phyloP scores from a whole-genome alignment of 2,113 vertebrate species.

The Loxodonta africana region DNA sequence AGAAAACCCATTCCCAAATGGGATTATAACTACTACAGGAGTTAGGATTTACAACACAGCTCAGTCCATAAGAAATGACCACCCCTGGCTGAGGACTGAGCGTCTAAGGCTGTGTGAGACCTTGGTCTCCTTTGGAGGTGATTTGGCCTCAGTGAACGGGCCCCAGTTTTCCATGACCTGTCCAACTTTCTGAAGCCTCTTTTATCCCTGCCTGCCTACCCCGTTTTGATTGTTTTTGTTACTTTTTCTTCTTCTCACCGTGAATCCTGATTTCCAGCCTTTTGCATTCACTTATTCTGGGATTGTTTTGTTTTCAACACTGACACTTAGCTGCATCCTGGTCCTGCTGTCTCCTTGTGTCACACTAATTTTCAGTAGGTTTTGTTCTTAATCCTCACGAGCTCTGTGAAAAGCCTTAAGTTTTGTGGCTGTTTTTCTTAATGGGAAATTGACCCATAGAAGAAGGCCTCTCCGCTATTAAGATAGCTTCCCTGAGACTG shows the following conservation, averaged over 20 bases:
- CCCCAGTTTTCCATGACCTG: not conserved
- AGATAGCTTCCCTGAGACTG: not conserved
- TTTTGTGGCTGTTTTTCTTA: not conserved
- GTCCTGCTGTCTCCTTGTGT: not conserved
- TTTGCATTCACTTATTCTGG: not conserved
- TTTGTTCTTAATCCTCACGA: not conserved
- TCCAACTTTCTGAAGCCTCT: not conserved
- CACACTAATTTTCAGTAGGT: not conserved
- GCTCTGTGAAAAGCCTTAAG: not conserved
- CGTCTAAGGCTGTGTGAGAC: not conserved
- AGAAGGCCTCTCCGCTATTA: not conserved
- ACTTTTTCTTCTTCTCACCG: not conserved
- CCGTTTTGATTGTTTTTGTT: not conserved
- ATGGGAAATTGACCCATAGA: not conserved
- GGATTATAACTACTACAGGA: not conserved
- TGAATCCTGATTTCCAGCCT: not conserved
- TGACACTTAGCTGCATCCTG: not conserved
- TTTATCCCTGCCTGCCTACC: not conserved
- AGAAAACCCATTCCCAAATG: not conserved
- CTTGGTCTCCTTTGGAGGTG: not conserved
- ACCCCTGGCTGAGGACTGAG: rapidly evolving
- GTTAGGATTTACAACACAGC: not conserved
- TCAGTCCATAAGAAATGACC: not conserved
- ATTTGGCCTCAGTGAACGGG: not conserved
- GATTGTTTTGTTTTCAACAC: not conserved